Evolutionary conservation across 2,888 invertebrate genomes (phyloP).

Genomic region (Mythimna lalbum): DNA sequence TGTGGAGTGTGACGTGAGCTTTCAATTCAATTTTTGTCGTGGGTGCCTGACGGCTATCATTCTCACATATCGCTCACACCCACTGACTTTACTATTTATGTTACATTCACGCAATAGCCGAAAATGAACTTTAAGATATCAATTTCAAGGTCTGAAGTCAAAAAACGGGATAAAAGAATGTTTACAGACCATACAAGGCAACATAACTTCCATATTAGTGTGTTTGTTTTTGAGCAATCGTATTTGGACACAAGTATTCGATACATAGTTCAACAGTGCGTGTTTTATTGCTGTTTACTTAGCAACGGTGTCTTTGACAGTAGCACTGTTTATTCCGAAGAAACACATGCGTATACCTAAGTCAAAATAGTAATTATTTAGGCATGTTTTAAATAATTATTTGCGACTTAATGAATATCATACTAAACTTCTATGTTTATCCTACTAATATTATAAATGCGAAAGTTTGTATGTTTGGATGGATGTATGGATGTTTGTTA

Average conservation of each 20-base stretch:
- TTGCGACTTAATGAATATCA: no score
- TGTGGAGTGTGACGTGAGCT: neutral
- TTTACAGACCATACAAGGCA: conserved; percentile 42
- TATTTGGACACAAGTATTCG: conserved; percentile 36
- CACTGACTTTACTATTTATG: conserved; percentile 62
- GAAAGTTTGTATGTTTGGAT: no score
- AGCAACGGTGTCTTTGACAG: conserved; percentile 9
- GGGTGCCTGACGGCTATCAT: conserved; percentile 68
- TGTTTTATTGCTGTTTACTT: conserved; percentile 43
- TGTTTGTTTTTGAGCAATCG: conserved; percentile 50
- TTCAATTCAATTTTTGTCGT: conserved; percentile 47
- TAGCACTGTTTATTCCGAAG: conserved; percentile 10
- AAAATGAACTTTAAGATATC: conserved; percentile 26
- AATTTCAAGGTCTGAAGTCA: conserved; percentile 30
- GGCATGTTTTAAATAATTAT: no score
- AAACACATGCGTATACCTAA: no score
- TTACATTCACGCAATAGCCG: neutral
- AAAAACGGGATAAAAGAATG: conserved; percentile 10
- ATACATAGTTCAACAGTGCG: conserved; percentile 11
- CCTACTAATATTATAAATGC: no score
- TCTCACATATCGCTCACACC: conserved; percentile 71
- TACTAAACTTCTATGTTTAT: no score
- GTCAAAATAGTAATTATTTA: no score
- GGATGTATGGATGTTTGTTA: no score
- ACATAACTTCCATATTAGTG: conserved; percentile 48